Conservation (phyloP, 1,140 invertebrate species). For the Lepidotrigona ventralis region DNA sequence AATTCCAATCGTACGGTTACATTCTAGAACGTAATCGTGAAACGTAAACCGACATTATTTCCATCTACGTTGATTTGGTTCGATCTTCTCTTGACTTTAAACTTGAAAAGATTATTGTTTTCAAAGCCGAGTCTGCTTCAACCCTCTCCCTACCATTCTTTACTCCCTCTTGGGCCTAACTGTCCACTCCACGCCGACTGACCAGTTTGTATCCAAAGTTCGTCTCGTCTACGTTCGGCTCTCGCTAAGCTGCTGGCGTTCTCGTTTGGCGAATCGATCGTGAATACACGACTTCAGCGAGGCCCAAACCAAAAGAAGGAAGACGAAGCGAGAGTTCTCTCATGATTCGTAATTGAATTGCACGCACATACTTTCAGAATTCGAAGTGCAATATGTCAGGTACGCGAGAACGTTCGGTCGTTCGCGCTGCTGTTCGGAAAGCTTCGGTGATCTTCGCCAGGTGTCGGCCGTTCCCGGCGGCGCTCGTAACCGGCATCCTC, state of each 20-base stretch:
- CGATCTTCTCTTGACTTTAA: too few species aligned
- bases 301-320: background rate
- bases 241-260: background rate
- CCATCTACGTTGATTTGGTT: too few species aligned
- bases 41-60: too few species aligned
- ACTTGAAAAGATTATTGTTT: background rate
- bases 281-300: too few species aligned
- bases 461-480: constrained; percentile 19
- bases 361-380: background rate
- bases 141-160: constrained; percentile 50
- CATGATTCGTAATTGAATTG: background rate
- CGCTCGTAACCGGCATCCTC: constrained; percentile 54
- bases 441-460: constrained; percentile 40
- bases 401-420: constrained; percentile 33
- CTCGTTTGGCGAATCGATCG: too few species aligned
- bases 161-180: constrained; percentile 48
- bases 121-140: constrained; percentile 38
- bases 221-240: constrained; percentile 13
- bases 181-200: constrained; percentile 43
- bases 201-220: constrained; percentile 50
- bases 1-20: too few species aligned
- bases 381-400: constrained; percentile 48
- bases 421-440: constrained; percentile 29
- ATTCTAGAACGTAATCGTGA: too few species aligned
- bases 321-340: background rate